These are phyloP conservation scores for Eugnorisma glareosa DNA, from an alignment of 2,888 invertebrate species.

Conservation along the genomic window DNA sequence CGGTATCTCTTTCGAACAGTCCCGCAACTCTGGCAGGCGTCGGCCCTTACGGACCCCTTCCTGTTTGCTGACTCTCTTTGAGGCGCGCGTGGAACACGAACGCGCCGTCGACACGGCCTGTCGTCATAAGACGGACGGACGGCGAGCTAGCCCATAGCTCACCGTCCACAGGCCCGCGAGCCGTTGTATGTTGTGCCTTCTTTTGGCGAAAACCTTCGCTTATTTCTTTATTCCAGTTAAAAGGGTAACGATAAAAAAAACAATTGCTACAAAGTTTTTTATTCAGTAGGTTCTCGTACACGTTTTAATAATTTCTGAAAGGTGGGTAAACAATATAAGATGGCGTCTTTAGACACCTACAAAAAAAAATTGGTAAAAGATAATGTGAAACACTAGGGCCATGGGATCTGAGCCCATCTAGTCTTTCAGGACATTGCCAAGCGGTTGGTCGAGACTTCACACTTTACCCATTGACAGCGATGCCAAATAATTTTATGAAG, in stretches of 20 bases:
- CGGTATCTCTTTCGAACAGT: no score
- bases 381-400: background rate
- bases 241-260: conserved; percentile 2
- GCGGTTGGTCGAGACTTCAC: background rate
- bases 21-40: no score
- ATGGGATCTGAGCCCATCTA: background rate
- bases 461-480: background rate
- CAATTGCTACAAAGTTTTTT: conserved; percentile 1
- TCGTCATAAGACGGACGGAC: no score
- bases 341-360: no score
- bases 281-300: background rate
- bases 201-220: conserved; percentile 5
- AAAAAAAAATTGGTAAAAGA: background rate
- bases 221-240: background rate
- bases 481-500: background rate
- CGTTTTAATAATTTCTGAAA: background rate
- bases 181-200: background rate
- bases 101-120: no score
- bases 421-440: background rate
- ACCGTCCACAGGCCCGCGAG: no score
- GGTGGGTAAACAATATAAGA: background rate
- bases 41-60: no score
- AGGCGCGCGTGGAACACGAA: no score
- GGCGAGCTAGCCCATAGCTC: no score
- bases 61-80: no score